Conservation (phyloP, 2,113 vertebrate species). For the Gobius niger region DNA sequence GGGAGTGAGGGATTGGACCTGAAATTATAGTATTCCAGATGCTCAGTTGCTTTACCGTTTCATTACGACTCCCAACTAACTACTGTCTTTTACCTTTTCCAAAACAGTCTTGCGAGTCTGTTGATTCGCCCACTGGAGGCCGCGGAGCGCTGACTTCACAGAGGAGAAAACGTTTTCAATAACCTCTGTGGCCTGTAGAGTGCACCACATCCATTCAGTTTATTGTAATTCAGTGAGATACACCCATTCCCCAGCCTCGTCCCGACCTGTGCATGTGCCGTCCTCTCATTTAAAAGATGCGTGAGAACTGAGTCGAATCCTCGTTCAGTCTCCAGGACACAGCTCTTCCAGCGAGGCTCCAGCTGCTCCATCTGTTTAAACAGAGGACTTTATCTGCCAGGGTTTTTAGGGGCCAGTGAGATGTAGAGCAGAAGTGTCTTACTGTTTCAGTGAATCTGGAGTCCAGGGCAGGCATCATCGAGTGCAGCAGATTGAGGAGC, state of each 20-base stretch:
- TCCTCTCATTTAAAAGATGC: constrained; percentile 53
- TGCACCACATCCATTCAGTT: background rate
- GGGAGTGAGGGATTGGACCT: constrained; percentile 69
- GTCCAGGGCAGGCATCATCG: constrained; percentile 74
- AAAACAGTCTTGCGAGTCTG: constrained; percentile 43
- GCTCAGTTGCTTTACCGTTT: too few species aligned
- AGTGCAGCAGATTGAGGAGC: constrained; percentile 76
- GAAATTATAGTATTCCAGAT: background rate
- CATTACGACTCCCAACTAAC: background rate
- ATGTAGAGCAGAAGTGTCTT: constrained; percentile 55
- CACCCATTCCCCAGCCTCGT: background rate
- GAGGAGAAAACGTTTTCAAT: constrained; percentile 64
- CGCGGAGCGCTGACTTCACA: constrained; percentile 63
- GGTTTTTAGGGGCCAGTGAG: constrained; percentile 49
- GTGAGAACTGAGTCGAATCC: constrained; percentile 67
- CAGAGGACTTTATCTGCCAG: background rate
- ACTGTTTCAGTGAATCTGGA: constrained; percentile 68
- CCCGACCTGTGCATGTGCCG: constrained; percentile 58
- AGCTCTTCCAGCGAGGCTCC: constrained; percentile 73
- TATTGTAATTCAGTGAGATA: background rate
- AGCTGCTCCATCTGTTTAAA: constrained; percentile 37
- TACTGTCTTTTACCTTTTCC: constrained; percentile 61
- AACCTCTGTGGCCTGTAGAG: constrained; percentile 69
- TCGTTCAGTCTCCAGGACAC: constrained; percentile 68
- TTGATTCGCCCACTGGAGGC: constrained; percentile 63